Conservation (phyloP, 2,113 vertebrate genomes). For the Petaurus breviceps region DNA sequence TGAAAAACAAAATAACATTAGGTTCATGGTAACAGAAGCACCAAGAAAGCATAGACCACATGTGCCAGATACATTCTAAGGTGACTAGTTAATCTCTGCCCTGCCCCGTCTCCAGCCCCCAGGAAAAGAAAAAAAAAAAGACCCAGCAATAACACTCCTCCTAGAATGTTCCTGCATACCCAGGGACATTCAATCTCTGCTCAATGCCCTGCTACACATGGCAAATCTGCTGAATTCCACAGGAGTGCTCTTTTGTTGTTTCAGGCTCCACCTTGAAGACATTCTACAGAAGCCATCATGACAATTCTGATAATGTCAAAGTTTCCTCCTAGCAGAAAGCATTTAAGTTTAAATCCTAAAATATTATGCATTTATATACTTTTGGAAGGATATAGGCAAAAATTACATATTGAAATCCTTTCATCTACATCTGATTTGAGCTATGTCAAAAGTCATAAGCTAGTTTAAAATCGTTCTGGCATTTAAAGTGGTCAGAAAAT, state of each 20-base stretch:
- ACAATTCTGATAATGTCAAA: constrained; percentile 33
- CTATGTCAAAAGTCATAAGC: neutral
- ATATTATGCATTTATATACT: constrained; percentile 24
- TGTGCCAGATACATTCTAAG: neutral
- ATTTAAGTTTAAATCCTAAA: constrained; percentile 34
- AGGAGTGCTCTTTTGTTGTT: neutral
- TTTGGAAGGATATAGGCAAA: constrained; percentile 7
- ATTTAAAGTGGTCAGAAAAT: neutral
- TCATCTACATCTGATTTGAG: constrained; percentile 40
- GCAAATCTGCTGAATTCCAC: neutral
- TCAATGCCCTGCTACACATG: neutral
- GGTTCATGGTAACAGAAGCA: neutral
- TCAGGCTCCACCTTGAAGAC: neutral
- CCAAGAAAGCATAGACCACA: neutral
- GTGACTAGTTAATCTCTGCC: no score
- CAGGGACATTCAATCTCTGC: neutral
- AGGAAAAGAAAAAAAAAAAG: neutral
- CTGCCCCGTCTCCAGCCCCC: no score
- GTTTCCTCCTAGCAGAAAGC: constrained; percentile 28
- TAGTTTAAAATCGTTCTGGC: constrained; percentile 35
- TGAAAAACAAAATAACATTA: neutral
- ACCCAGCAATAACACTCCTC: neutral
- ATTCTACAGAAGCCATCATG: constrained; percentile 27
- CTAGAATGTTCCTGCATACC: neutral
- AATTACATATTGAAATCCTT: neutral